Conservation (phyloP, 1,140 invertebrate genomes). For the Penaeus vannamei region DNA sequence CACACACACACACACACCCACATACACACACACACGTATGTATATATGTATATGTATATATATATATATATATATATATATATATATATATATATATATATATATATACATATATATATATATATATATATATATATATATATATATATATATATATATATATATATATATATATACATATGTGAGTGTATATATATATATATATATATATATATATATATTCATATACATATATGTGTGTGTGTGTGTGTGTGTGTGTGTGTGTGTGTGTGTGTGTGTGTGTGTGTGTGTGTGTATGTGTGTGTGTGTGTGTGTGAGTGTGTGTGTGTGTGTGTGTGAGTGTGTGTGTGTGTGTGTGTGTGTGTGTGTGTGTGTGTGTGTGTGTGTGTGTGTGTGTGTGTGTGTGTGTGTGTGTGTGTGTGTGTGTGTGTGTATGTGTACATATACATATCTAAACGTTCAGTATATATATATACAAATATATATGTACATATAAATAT, state of each 20-base stretch:
- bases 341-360: neutral
- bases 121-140: conserved; percentile 30
- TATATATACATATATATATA: conserved; percentile 33
- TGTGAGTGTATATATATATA: conserved; percentile 4
- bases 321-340: neutral
- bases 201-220: conserved; percentile 29
- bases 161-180: neutral
- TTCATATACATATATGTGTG: conserved; percentile 5
- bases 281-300: neutral
- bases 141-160: neutral
- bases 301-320: neutral
- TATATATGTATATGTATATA: too few species aligned
- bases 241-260: conserved; percentile 24
- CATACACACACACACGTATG: too few species aligned
- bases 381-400: neutral
- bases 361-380: neutral
- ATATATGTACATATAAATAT: conserved; percentile 18
- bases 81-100: conserved; percentile 33
- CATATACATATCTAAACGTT: conserved; percentile 1
- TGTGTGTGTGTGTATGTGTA: neutral
- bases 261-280: conserved; percentile 24
- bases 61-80: conserved; percentile 26
- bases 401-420: too few species aligned
- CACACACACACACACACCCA: too few species aligned
- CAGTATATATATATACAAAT: conserved; percentile 23